Percentiles rank a stretch among this genome's conserved stretches.
Conservation (phyloP, 2,888 invertebrate genomes). For the Tinea trinotella region DNA sequence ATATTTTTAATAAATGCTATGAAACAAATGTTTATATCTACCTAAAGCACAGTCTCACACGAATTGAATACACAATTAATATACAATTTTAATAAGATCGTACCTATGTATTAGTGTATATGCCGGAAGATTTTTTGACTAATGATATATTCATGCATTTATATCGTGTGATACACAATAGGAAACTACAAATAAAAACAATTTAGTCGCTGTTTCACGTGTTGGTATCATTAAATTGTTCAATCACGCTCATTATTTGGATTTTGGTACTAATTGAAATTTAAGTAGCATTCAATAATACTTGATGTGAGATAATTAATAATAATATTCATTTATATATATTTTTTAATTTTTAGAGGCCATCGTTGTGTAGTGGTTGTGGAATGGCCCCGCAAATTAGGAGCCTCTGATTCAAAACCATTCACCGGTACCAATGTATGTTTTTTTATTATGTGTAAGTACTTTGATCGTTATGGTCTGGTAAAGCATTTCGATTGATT, state of each 20-base stretch:
- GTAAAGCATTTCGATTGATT: no score
- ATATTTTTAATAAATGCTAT: no score
- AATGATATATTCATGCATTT: slow-evolving; percentile 19
- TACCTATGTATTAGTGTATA: not conserved
- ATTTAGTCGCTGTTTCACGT: slow-evolving; percentile 6
- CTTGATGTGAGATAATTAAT: not conserved
- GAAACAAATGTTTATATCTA: no score
- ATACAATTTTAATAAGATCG: slow-evolving; percentile 8
- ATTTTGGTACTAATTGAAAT: not conserved
- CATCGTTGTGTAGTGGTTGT: no score
- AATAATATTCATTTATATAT: no score
- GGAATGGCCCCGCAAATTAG: no score
- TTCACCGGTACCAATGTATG: no score
- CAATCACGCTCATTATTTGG: not conserved
- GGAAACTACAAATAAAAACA: slow-evolving; percentile 9
- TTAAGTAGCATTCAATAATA: not conserved
- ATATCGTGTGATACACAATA: slow-evolving; percentile 15
- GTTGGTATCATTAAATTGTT: not conserved
- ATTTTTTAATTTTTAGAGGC: no score
- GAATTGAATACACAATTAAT: slow-evolving; percentile 3
- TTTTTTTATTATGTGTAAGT: no score
- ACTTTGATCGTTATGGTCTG: no score
- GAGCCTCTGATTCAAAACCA: no score
- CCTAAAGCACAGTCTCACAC: not conserved
- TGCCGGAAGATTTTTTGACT: slow-evolving; percentile 20